Evolutionary conservation across 1,140 invertebrate species (phyloP), one percentile per base, ranked within the genome.

Genomic region (Lepidurus apus): DNA sequence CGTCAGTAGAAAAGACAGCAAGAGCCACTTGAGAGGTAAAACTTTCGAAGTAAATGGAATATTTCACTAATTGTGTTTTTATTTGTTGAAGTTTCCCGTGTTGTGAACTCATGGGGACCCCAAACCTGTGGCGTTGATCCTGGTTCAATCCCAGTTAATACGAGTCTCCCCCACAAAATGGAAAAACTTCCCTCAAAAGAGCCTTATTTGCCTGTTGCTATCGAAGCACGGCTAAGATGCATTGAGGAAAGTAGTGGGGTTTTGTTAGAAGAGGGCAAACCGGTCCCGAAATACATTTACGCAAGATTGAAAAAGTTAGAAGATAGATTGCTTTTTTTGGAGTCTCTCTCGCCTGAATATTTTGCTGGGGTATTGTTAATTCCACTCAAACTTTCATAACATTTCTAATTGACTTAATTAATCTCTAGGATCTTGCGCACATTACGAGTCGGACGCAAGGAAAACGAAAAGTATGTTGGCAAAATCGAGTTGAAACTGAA

Each of bases 261-360:
- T 81, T 90, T 44, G 85, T 84, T 26, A 87, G 9, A 17, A 65
- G 53, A 65, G 21, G 73, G 44, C 13, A n/a, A 86, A 82, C 86
- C 87, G 13, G 85, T 89, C 4, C 85, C 88, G 0, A 87, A 84
- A 81, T 87, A 89, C 84, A 84, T 92, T 77, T 91, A 89, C 78
- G 81, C 86, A 80, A 86, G 91, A 78, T 82, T 93, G 0, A 91
- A 92, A 84, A 83, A 84, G 74, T 85, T 92, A 10, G 91, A 93
- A 85, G 87, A 92, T 82, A 84, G 88, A 80, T 86, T 93, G 80
- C 83, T 91, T 43, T 85, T 87, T 81, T 83, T 92, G 26, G 91
- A 93, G 85, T 88, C 90, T 26, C 83, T 90, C 80, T 92, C 91
- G 24, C 91, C 91, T 0, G 91, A 92, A 84, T 93, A 92, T 81